Percentiles rank a stretch among this genome's conserved stretches.
These are phyloP conservation scores for Sinocyclocheilus rhinocerous DNA, from an alignment of 2,113 vertebrate genomes.

Conservation along the genomic window DNA sequence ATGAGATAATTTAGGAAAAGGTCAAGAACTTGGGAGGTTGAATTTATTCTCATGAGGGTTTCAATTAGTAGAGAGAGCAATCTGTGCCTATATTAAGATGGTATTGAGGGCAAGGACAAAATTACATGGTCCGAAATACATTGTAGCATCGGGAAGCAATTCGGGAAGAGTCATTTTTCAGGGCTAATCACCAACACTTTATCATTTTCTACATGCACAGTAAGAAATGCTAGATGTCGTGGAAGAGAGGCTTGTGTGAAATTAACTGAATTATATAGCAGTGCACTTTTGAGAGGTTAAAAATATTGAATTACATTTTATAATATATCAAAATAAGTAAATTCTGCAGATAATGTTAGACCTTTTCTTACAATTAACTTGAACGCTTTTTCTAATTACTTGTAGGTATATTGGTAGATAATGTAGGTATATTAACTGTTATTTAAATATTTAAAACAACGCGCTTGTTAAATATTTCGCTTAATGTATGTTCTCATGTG, in stretches of 20 bases:
- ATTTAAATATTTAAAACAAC: neutral
- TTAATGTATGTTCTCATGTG: neutral
- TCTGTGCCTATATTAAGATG: constrained; percentile 59
- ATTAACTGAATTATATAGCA: neutral
- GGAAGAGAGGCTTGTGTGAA: neutral
- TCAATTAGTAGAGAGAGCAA: constrained; percentile 50
- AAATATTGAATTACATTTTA: neutral
- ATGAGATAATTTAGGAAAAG: constrained; percentile 27
- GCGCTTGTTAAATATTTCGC: neutral
- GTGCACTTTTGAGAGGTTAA: neutral
- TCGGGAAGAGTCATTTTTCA: constrained; percentile 51
- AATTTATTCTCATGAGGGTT: constrained; percentile 45
- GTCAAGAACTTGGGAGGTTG: constrained; percentile 55
- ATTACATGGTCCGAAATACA: constrained; percentile 60
- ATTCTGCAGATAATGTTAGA: too few relatives aligned
- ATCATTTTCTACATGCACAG: constrained; percentile 43
- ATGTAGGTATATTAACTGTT: neutral
- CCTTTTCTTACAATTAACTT: neutral
- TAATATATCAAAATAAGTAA: too few relatives aligned
- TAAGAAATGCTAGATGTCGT: constrained; percentile 22
- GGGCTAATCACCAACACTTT: constrained; percentile 50
- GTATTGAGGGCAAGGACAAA: constrained; percentile 62
- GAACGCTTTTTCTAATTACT: neutral
- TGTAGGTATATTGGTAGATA: neutral
- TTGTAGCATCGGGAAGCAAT: constrained; percentile 53